These are phyloP conservation scores for Taurulus bubalis DNA, from an alignment of 2,113 vertebrate genomes.

Conservation along the genomic window DNA sequence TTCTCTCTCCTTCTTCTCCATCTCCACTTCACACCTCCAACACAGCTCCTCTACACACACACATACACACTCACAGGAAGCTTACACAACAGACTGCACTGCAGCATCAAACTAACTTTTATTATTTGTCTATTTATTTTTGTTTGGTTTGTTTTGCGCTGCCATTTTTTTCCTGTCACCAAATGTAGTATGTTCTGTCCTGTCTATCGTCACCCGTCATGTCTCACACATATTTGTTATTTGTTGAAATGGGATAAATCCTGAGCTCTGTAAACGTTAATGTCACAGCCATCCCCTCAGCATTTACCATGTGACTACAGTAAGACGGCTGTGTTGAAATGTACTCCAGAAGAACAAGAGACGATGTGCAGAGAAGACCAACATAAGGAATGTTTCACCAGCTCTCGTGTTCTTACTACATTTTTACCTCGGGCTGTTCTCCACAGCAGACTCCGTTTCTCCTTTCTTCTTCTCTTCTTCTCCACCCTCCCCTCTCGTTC, in stretches of 20 bases:
- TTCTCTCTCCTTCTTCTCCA: background rate
- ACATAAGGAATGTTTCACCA: conserved; percentile 15
- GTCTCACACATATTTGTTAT: background rate
- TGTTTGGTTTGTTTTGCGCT: background rate
- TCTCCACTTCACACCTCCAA: background rate
- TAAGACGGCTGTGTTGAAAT: background rate
- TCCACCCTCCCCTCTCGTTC: conserved; percentile 11
- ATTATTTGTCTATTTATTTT: background rate
- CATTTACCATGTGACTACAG: background rate
- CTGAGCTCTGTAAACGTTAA: background rate
- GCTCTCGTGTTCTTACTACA: background rate
- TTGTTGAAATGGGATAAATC: background rate
- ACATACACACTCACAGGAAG: background rate
- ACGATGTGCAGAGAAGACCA: background rate
- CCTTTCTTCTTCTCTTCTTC: conserved; percentile 45
- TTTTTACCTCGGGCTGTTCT: conserved; percentile 64
- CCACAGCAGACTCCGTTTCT: conserved; percentile 19
- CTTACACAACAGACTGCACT: background rate
- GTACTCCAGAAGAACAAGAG: background rate
- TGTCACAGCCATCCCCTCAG: background rate
- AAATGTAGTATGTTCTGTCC: background rate
- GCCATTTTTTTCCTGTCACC: background rate
- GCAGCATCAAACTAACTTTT: background rate
- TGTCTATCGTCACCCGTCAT: background rate
- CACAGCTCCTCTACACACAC: background rate